phyloP scores from a whole-genome alignment of 2,888 invertebrate genomes.

The Andrena bucephala region DNA sequence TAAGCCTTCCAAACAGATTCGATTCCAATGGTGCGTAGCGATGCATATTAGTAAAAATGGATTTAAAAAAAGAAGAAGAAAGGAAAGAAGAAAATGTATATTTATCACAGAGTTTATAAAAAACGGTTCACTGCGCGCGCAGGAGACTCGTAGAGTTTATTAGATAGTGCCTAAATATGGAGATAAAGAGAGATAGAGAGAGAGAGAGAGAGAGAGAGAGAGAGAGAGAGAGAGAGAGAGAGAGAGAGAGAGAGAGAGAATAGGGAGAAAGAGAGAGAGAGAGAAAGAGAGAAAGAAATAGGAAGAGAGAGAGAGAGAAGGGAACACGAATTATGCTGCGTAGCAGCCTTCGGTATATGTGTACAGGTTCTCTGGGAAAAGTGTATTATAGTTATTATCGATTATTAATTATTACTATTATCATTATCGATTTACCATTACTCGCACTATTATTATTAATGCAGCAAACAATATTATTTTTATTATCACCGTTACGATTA shows the following conservation, averaged over 20 bases:
- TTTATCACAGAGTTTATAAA: constrained; percentile 69
- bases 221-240: constrained; percentile 5
- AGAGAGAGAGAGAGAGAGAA: constrained; percentile 8
- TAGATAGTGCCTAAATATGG: constrained; percentile 62
- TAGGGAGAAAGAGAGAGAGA: neutral
- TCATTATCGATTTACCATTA: constrained; percentile 65
- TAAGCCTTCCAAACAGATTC: constrained; percentile 62
- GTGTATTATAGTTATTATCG: constrained; percentile 76
- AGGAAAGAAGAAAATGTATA: constrained; percentile 61
- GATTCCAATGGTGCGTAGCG: constrained; percentile 78
- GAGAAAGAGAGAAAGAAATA: neutral
- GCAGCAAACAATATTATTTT: constrained; percentile 73
- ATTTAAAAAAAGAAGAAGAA: constrained; percentile 42
- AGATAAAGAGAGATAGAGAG: constrained; percentile 11
- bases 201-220: constrained; percentile 8
- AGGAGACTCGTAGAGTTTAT: constrained; percentile 58
- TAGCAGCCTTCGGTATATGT: constrained; percentile 68
- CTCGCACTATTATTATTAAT: constrained; percentile 74
- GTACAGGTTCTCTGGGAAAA: constrained; percentile 71
- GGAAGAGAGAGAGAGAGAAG: constrained; percentile 5
- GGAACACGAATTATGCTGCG: constrained; percentile 64
- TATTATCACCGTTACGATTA: constrained; percentile 77
- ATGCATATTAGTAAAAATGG: constrained; percentile 53
- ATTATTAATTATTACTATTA: constrained; percentile 72
- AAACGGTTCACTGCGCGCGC: constrained; percentile 53